phyloP scores from a whole-genome alignment of 2,113 vertebrate genomes.

The Piaya cayana region DNA sequence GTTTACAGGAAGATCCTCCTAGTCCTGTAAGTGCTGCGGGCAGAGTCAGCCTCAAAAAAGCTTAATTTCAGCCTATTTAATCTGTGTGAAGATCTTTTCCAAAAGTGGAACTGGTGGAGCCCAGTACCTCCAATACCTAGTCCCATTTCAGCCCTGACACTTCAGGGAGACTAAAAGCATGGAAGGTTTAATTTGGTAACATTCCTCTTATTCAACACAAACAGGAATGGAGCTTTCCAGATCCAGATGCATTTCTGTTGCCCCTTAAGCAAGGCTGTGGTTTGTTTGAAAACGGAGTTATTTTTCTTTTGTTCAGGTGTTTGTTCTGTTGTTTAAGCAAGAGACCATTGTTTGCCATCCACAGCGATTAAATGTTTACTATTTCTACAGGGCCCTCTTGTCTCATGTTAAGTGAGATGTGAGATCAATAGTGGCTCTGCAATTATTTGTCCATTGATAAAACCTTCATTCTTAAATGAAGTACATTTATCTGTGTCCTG shows the following conservation, averaged over 20 bases:
- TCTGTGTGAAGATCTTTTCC: background rate
- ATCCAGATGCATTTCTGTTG: background rate
- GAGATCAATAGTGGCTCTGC: conserved; percentile 76
- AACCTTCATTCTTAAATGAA: conserved; percentile 74
- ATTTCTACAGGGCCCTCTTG: conserved; percentile 72
- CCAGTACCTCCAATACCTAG: background rate
- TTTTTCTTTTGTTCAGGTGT: rapidly evolving
- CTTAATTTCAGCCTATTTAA: background rate
- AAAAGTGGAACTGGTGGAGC: background rate
- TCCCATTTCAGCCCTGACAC: background rate
- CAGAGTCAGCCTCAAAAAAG: background rate
- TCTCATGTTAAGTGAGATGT: conserved; percentile 66
- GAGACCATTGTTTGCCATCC: background rate
- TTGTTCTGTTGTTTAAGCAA: background rate
- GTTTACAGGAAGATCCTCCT: background rate
- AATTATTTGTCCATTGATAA: conserved; percentile 85
- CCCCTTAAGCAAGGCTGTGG: background rate
- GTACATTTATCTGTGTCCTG: conserved; percentile 69
- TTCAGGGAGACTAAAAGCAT: background rate
- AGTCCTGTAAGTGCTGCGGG: background rate
- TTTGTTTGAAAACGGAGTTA: background rate
- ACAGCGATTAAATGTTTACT: conserved; percentile 66
- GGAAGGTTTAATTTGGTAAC: background rate
- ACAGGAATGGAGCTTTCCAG: background rate
- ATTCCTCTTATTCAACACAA: background rate